Evolutionary conservation across 2,113 vertebrate genomes (phyloP), one percentile per base, ranked within the genome.

Genomic region (Petaurus breviceps): DNA sequence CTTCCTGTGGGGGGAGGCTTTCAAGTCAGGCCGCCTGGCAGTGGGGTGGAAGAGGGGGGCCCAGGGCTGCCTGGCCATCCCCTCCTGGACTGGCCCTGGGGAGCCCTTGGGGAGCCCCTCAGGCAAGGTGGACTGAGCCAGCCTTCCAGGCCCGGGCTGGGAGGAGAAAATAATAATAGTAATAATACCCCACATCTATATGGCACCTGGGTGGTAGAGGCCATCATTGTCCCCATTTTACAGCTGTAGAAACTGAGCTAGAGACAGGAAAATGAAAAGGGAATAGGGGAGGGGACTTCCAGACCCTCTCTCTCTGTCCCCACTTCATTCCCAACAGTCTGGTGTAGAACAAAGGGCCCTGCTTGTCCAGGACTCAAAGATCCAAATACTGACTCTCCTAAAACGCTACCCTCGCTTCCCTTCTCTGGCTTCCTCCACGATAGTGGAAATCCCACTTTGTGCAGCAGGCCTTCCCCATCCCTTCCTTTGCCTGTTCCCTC

Each of bases 1-100:
- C 96, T 99, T 99, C 99, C 99, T 99, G 97, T 10, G 91, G 96
- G 94, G 96, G 95, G 98, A 97, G 95, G 94, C 98, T 98, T 98
- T 98, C 97, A 98, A 98, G 98, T 94, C 91, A 93, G 98, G 96
- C 97, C 98, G 98, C 98, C 97, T 98, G 97, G 98, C 98, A 97
- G 91, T 61, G 90, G 94, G 92, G 98, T 94, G 95, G 47, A 68
- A 95, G 98, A 98, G 28, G 89, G n/a, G 55, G 92, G 91, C 96
- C 53, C 96, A 95, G 10, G 97, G 55, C 50, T 43, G 53, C 92
- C 89, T 37, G 84, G 11, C 90, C 89, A 50, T 50, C 25, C 49
- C 25, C 24, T 7, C 0, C 23, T 50, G 24, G 89, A 26, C 9
- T 25, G 28, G 90, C 92, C 96, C 55, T 91, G 0, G 0, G 90